phyloP scores from a whole-genome alignment of 1,140 invertebrate species.

The Eupristina koningsbergeri region DNA sequence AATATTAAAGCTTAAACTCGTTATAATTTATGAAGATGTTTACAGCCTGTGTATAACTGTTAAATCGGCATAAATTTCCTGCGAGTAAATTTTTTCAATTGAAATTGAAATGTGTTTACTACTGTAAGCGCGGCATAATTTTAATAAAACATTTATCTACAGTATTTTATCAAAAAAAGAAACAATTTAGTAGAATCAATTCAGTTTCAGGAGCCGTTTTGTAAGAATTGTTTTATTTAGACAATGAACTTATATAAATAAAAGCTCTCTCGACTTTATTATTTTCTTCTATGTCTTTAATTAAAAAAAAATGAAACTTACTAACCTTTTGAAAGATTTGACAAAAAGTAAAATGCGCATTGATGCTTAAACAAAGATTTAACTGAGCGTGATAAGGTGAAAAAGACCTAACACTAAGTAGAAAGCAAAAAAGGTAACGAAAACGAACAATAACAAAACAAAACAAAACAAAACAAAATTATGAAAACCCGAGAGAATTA shows the following conservation, averaged over 20 bases:
- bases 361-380: not conserved
- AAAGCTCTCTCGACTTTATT: constrained; percentile 2
- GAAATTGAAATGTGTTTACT: not conserved
- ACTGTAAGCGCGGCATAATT: not conserved
- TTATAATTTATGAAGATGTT: not conserved
- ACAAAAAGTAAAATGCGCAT: not conserved
- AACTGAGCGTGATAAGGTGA: not conserved
- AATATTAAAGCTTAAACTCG: not conserved
- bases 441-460: not conserved
- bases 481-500: not conserved
- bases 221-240: not conserved
- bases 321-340: not conserved
- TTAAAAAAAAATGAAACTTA: not conserved
- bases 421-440: not conserved
- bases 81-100: not conserved
- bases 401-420: not conserved
- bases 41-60: not conserved
- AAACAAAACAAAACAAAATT: no score
- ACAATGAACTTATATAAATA: not conserved
- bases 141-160: not conserved
- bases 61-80: not conserved
- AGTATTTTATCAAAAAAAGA: not conserved
- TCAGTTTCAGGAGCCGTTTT: not conserved
- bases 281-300: constrained; percentile 1
- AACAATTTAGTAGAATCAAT: not conserved